Percentiles rank a stretch among this genome's conserved stretches.
Conservation (phyloP, 2,888 invertebrate species). For the Bombylius discolor region DNA sequence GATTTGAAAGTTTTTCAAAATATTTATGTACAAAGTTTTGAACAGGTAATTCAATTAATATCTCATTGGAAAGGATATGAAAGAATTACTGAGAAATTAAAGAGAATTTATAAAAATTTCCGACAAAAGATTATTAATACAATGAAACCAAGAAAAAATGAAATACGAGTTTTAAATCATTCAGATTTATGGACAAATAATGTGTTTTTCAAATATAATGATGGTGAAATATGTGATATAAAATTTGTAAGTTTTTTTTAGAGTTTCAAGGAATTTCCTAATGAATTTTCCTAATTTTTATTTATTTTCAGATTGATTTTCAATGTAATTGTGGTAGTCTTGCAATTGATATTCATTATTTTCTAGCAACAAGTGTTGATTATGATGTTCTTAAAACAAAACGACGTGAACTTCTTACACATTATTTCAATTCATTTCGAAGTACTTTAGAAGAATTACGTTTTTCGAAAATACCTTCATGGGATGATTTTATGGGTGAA, state of each 20-base stretch:
- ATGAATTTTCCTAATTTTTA: too few relatives aligned
- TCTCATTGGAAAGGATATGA: conserved; percentile 26
- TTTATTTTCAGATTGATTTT: conserved; percentile 21
- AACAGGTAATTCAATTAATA: conserved; percentile 21
- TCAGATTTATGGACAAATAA: conserved; percentile 36
- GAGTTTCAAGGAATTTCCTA: too few relatives aligned
- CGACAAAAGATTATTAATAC: neutral
- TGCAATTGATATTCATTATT: conserved; percentile 33
- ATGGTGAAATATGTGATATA: neutral
- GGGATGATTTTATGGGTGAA: conserved; percentile 22
- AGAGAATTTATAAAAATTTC: conserved; percentile 4
- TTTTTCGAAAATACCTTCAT: conserved; percentile 19
- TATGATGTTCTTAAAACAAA: conserved; percentile 23
- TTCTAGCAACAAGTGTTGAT: conserved; percentile 27
- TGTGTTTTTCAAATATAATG: conserved; percentile 31
- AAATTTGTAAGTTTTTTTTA: neutral
- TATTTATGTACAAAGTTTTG: neutral
- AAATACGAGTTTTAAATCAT: conserved; percentile 30
- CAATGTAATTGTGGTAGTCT: conserved; percentile 30
- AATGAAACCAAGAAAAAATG: neutral
- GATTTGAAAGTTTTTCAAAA: conserved; percentile 8
- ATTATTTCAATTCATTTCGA: conserved; percentile 23
- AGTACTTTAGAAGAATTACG: conserved; percentile 17
- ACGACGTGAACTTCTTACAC: conserved; percentile 22
- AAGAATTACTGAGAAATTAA: conserved; percentile 25